These are phyloP conservation scores for Archips xylosteana DNA, from an alignment of 2,888 invertebrate species.

Conservation along the genomic window DNA sequence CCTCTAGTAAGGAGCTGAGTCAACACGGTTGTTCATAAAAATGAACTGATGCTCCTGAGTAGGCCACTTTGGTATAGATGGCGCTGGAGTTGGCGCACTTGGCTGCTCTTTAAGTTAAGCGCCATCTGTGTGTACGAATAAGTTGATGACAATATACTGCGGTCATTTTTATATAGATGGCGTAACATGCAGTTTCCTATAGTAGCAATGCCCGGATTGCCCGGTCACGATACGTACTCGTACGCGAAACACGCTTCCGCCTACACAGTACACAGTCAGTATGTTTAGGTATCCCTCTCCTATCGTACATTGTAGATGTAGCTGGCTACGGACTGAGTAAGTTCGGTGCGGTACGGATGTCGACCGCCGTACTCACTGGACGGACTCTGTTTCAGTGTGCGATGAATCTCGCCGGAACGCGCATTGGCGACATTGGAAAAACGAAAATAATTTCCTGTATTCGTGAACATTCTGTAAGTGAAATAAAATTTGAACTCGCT, in stretches of 20 bases:
- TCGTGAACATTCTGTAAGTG: slow-evolving; percentile 46
- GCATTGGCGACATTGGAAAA: slow-evolving; percentile 45
- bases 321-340: slow-evolving; percentile 36
- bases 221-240: slow-evolving; percentile 19
- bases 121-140: background rate
- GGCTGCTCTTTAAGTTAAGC: background rate
- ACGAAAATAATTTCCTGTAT: slow-evolving; percentile 45
- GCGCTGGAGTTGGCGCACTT: background rate
- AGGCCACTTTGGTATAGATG: background rate
- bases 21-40: background rate
- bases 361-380: slow-evolving; percentile 36
- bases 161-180: slow-evolving; percentile 18
- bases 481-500: slow-evolving; percentile 26
- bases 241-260: slow-evolving; percentile 37
- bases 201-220: slow-evolving; percentile 12
- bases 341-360: slow-evolving; percentile 40
- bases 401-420: slow-evolving; percentile 45
- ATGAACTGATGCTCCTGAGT: background rate
- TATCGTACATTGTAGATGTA: slow-evolving; percentile 29
- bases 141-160: background rate
- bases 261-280: slow-evolving; percentile 18
- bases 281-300: slow-evolving; percentile 39
- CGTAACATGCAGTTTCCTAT: slow-evolving; percentile 10
- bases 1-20: background rate
- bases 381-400: slow-evolving; percentile 31